phyloP scores from a whole-genome alignment of 2,797 vertebrate species.

The Centroberyx gerrardi region DNA sequence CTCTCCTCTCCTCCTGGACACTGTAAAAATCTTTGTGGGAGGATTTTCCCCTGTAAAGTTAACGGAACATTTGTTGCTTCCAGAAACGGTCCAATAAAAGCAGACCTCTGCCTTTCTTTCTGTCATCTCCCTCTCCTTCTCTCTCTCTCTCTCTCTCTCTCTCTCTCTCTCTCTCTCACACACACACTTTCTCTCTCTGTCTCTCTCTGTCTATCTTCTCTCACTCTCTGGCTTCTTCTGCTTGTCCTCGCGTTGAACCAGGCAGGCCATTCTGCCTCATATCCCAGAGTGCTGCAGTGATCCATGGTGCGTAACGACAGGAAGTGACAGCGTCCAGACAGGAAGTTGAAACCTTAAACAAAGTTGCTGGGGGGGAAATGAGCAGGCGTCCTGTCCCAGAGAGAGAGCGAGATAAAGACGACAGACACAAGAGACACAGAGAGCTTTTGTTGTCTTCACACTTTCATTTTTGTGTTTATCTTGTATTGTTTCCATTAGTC shows the following conservation, averaged over 20 bases:
- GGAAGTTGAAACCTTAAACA: conserved; percentile 15
- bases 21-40: conserved; percentile 72
- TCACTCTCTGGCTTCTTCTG: conserved; percentile 34
- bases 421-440: background rate
- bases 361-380: conserved; percentile 10
- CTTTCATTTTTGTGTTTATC: background rate
- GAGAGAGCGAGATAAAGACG: background rate
- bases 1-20: background rate
- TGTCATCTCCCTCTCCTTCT: conserved; percentile 50
- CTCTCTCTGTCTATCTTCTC: conserved; percentile 3
- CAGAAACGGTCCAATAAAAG: conserved; percentile 78
- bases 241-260: conserved; percentile 58
- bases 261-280: conserved; percentile 25
- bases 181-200: background rate
- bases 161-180: conserved; percentile 2
- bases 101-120: conserved; percentile 59
- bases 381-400: conserved; percentile 10
- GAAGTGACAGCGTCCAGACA: conserved; percentile 16
- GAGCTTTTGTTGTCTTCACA: background rate
- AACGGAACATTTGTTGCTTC: conserved; percentile 78
- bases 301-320: background rate
- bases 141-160: conserved; percentile 14
- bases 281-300: conserved; percentile 30
- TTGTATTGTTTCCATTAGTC: background rate
- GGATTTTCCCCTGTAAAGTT: conserved; percentile 65